phyloP scores from a whole-genome alignment of 2,797 vertebrate species.

The Poecilia velifera region DNA sequence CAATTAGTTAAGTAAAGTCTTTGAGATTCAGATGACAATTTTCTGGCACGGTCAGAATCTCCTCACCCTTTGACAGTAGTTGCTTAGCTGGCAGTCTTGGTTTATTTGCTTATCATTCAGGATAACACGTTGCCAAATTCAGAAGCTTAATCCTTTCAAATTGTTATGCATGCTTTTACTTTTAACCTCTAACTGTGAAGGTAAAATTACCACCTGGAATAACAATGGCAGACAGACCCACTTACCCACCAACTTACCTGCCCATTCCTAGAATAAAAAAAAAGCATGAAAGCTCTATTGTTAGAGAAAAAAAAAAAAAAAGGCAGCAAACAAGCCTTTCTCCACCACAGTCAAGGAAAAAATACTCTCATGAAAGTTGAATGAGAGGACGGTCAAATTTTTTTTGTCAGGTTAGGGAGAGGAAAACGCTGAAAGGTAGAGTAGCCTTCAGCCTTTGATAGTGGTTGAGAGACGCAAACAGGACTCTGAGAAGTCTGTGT shows the following conservation, averaged over 20 bases:
- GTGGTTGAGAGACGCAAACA: conserved; percentile 51
- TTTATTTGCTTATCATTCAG: conserved; percentile 68
- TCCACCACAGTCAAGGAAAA: conserved; percentile 69
- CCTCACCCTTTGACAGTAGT: conserved; percentile 49
- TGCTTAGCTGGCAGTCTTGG: conserved; percentile 80
- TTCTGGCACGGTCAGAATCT: conserved; percentile 60
- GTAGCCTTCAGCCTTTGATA: conserved; percentile 56
- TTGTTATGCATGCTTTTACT: conserved; percentile 72
- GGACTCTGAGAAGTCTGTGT: conserved; percentile 63
- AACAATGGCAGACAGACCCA: conserved; percentile 52
- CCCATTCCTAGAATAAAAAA: conserved; percentile 32
- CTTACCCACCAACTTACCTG: conserved; percentile 81
- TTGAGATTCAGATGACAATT: conserved; percentile 47
- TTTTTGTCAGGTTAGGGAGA: conserved; percentile 44
- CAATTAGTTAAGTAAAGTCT: conserved; percentile 67
- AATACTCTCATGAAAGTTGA: conserved; percentile 34
- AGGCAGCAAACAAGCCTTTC: conserved; percentile 76
- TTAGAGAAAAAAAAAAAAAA: conserved; percentile 50
- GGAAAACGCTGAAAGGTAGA: conserved; percentile 55
- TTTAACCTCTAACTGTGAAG: not conserved
- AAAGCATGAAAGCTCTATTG: conserved; percentile 55
- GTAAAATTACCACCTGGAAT: conserved; percentile 18
- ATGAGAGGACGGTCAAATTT: conserved; percentile 30
- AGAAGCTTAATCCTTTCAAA: conserved; percentile 58
- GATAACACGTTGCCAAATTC: conserved; percentile 63